Evolutionary conservation across 2,797 vertebrate species (phyloP).

Genomic region (Rhabdophis nuchalis): DNA sequence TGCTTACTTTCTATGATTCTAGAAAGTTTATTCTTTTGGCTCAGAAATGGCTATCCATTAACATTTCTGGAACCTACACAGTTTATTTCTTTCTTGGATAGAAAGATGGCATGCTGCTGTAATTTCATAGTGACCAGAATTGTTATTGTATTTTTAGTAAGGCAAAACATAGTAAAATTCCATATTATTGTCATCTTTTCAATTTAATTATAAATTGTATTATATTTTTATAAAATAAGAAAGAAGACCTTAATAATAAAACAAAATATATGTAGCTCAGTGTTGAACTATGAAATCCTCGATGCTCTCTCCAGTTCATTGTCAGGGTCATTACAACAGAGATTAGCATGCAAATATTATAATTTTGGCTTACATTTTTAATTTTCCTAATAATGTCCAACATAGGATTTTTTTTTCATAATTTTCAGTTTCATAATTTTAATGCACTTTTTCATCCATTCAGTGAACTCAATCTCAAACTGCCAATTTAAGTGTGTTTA

Average conservation of each 20-base stretch:
- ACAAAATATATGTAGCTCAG: background rate
- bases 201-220: background rate
- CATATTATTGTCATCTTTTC: background rate
- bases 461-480: background rate
- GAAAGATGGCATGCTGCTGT: conserved; percentile 4
- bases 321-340: background rate
- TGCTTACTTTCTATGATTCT: background rate
- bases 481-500: background rate
- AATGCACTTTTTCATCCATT: background rate
- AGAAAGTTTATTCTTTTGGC: background rate
- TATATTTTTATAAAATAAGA: background rate
- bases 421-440: background rate
- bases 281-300: background rate
- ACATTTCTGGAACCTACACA: conserved; percentile 23
- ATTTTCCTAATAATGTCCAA: background rate
- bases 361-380: background rate
- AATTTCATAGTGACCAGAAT: conserved; percentile 11
- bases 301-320: background rate
- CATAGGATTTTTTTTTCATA: background rate
- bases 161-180: conserved; percentile 4
- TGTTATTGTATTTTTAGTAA: conserved; percentile 13
- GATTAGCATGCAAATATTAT: background rate
- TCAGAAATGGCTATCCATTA: background rate
- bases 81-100: conserved; percentile 13
- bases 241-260: background rate